Base-by-base conservation (phyloP, 2,888 invertebrate species). In the Cephonodes hylas region DNA sequence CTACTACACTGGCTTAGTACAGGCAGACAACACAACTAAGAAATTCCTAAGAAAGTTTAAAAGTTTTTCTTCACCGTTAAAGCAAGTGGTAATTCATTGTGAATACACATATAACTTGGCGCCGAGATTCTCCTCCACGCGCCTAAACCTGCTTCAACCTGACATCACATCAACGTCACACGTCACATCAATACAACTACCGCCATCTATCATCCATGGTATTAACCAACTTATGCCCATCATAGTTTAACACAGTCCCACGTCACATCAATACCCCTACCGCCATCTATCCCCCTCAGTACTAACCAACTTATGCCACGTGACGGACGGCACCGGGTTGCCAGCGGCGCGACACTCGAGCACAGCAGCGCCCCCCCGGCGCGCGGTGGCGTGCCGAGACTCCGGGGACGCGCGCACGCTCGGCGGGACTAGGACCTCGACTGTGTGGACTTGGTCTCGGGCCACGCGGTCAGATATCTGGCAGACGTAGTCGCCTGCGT, bases 401-500 rank as follows among this genome's bases (percentile, higher is more conserved):
- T 95, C 94, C 3, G 95, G 95, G 45, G 95, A 93, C n/a, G 94
- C 94, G 25, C 95, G 88, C 58, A 95, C 95, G 68, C 93, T 94
- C 2, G 95, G 95, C 10, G 95, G 95, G 8, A 95, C 95, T 81
- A 95, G 84, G 65, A 96, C 95, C 76, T 95, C 95, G 42, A 96
- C 95, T 0, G 95, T 95, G 84, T 95, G 95, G 15, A 95, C 94
- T 82, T 95, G 95, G 81, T 95, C 95, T 15, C 94, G 89, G 48
- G 94, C 94, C 65, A 94, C 93, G 56, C 94, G 93, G 83, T 95
- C 95, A 58, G 95, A 95, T 69, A 96, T 94, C 88, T 95, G 95
- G 81, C 96, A 96, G 15, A 95, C 94, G 88, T 96, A 96, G 89
- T 95, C 94, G 3, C 94, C 94, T 0, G 95, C 95, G 74, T 96